phyloP scores from a whole-genome alignment of 2,113 vertebrate genomes.

The Panthera uncia region DNA sequence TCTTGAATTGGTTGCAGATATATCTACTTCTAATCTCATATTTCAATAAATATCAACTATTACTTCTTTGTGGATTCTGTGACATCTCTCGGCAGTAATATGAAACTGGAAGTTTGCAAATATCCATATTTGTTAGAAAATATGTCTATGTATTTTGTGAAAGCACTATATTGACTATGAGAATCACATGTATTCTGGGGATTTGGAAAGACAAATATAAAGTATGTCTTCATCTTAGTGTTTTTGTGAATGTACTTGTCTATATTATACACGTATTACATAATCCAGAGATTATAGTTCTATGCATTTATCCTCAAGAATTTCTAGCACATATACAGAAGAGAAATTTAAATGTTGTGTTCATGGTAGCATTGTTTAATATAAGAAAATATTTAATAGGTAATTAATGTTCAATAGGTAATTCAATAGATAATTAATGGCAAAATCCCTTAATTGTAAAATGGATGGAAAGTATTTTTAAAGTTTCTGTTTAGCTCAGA shows the following conservation, averaged over 20 bases:
- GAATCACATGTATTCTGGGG: not conserved
- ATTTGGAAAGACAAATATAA: not conserved
- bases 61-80: not conserved
- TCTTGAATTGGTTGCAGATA: not conserved
- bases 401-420: not conserved
- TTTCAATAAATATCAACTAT: not conserved
- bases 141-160: not conserved
- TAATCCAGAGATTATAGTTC: not conserved
- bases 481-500: not conserved
- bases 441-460: not conserved
- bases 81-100: not conserved
- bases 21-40: not conserved
- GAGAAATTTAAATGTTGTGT: not conserved
- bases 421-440: not conserved
- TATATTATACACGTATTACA: not conserved
- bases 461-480: not conserved
- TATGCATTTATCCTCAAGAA: not conserved
- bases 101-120: not conserved
- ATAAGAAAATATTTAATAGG: not conserved
- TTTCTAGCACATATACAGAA: not conserved
- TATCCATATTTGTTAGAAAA: not conserved
- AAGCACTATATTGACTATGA: not conserved
- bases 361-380: not conserved
- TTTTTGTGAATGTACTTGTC: not conserved
- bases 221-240: not conserved